These are phyloP conservation scores for Ferrisia virgata DNA, from an alignment of 2,888 invertebrate genomes.

Conservation along the genomic window DNA sequence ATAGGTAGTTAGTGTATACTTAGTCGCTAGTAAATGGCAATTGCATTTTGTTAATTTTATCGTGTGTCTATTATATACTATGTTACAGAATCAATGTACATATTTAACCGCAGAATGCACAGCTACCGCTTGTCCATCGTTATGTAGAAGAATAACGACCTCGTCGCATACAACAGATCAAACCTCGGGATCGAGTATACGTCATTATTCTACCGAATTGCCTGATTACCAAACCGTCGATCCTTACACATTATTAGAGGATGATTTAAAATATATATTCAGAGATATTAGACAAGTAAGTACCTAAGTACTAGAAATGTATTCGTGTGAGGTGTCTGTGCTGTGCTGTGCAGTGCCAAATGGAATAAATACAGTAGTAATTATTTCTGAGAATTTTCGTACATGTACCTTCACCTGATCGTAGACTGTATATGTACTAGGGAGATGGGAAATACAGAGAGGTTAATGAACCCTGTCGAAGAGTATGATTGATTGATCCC, in stretches of 20 bases:
- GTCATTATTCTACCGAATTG: slow-evolving; percentile 47
- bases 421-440: too few relatives aligned
- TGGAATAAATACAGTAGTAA: too few relatives aligned
- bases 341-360: too few relatives aligned
- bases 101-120: slow-evolving; percentile 45
- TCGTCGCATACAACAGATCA: slow-evolving; percentile 31
- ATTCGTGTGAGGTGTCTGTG: too few relatives aligned
- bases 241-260: slow-evolving; percentile 80
- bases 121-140: slow-evolving; percentile 42
- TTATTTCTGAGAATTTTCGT: too few relatives aligned
- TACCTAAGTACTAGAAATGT: too few relatives aligned
- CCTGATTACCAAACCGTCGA: slow-evolving; percentile 70
- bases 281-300: slow-evolving; percentile 80
- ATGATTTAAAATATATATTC: slow-evolving; percentile 82
- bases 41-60: neutral
- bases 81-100: slow-evolving; percentile 36
- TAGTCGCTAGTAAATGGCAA: neutral
- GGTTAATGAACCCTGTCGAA: too few relatives aligned
- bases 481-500: too few relatives aligned
- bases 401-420: too few relatives aligned
- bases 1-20: neutral
- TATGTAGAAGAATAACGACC: slow-evolving; percentile 34
- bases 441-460: too few relatives aligned
- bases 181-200: slow-evolving; percentile 15
- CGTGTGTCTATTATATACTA: neutral